Percentiles rank a stretch among this genome's conserved stretches.
Conservation (phyloP, 2,797 vertebrate genomes). For the Botia kubotai region DNA sequence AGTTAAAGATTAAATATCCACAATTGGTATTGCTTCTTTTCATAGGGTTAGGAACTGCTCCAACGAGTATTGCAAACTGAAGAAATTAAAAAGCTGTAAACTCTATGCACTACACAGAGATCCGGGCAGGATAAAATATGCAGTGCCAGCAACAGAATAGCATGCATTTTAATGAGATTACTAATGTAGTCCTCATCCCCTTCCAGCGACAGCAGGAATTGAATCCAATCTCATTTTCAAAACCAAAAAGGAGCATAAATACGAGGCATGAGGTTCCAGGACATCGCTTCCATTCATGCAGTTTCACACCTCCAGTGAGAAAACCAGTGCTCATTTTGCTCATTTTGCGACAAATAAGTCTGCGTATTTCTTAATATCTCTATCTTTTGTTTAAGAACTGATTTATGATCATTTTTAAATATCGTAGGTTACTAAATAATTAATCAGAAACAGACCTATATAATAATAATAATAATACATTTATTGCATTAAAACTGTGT, state of each 20-base stretch:
- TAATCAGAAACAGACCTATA: neutral
- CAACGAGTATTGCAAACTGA: neutral
- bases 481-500: neutral
- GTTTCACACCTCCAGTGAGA: constrained; percentile 3
- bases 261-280: neutral
- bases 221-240: constrained; percentile 39
- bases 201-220: constrained; percentile 39
- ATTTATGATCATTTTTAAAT: constrained; percentile 23
- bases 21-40: constrained; percentile 9
- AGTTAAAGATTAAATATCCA: constrained; percentile 38
- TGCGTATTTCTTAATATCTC: neutral
- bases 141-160: constrained; percentile 48
- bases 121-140: constrained; percentile 38
- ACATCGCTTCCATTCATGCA: neutral
- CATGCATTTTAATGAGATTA: constrained; percentile 56
- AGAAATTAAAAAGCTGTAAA: neutral
- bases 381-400: neutral
- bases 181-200: constrained; percentile 46
- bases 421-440: constrained; percentile 23
- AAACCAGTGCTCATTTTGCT: constrained; percentile 13
- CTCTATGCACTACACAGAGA: constrained; percentile 15
- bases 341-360: neutral
- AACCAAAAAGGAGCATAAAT: constrained; percentile 36
- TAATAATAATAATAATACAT: constrained; percentile 42
- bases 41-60: neutral